These are phyloP conservation scores for Melanchra persicariae DNA, from an alignment of 2,888 invertebrate species.

Conservation along the genomic window DNA sequence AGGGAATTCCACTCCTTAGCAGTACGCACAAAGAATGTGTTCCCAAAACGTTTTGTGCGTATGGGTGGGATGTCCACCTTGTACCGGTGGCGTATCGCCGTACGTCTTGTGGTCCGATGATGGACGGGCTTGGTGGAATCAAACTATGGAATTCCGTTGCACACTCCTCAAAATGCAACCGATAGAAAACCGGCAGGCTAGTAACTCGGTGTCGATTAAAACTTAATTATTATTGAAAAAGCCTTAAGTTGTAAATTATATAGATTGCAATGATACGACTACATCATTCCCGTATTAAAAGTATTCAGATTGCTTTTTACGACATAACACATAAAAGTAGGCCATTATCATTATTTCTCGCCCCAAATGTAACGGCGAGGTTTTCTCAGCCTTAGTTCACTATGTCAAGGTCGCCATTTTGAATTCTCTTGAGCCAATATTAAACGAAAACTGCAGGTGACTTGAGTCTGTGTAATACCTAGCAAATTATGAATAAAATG, in stretches of 20 bases:
- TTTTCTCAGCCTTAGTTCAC: conserved; percentile 22
- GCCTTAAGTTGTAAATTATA: background rate
- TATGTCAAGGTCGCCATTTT: conserved; percentile 47
- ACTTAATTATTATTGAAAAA: background rate
- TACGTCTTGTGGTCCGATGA: no score
- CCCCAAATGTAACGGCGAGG: conserved; percentile 32
- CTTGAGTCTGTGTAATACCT: background rate
- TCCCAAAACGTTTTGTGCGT: no score
- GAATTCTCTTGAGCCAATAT: conserved; percentile 14
- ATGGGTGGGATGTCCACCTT: no score
- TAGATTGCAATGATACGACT: conserved; percentile 23
- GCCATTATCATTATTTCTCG: conserved; percentile 53
- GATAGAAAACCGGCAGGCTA: no score
- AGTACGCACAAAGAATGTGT: no score
- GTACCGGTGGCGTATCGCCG: no score
- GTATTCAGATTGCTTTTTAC: conserved; percentile 45
- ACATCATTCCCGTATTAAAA: conserved; percentile 35
- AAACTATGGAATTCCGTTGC: no score
- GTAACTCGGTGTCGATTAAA: no score
- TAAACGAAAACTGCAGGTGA: background rate
- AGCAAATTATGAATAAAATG: background rate
- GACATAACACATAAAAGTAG: conserved; percentile 40
- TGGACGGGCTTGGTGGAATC: no score
- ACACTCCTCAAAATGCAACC: no score
- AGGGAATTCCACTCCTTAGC: no score